These are phyloP conservation scores for Mystacides longicornis DNA, from an alignment of 2,888 invertebrate species.

Conservation along the genomic window DNA sequence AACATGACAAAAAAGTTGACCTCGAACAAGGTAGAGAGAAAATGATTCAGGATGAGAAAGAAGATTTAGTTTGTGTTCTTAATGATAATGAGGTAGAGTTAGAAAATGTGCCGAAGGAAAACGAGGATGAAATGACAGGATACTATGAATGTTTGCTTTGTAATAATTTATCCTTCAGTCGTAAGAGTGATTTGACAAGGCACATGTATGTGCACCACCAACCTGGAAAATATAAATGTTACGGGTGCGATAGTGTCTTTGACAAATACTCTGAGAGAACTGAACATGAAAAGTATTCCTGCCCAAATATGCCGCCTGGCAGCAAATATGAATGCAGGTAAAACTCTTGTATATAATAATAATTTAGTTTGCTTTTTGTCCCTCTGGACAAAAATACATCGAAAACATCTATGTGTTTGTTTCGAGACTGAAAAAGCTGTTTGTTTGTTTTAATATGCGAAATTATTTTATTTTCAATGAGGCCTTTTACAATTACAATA, in stretches of 20 bases:
- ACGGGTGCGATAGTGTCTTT: not conserved
- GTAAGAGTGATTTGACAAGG: not conserved
- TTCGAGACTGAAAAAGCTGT: too few relatives aligned
- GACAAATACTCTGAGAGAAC: not conserved
- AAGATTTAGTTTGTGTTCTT: too few relatives aligned
- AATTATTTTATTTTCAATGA: too few relatives aligned
- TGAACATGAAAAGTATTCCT: not conserved
- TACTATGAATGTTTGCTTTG: not conserved
- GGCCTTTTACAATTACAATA: too few relatives aligned
- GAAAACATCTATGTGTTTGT: too few relatives aligned
- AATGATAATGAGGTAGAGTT: too few relatives aligned
- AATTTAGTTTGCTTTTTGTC: too few relatives aligned
- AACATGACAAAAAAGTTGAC: not conserved
- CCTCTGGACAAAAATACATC: too few relatives aligned
- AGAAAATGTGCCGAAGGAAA: not conserved
- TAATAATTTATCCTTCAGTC: not conserved
- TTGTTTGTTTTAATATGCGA: too few relatives aligned
- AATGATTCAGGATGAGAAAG: too few relatives aligned
- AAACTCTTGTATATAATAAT: not conserved
- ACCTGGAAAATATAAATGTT: not conserved
- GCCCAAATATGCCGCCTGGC: conserved; percentile 5
- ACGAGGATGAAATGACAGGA: not conserved
- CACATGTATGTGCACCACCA: not conserved
- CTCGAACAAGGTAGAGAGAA: not conserved
- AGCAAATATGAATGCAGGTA: conserved; percentile 10